phyloP scores from a whole-genome alignment of 35 echinoderm and acorn worm species.

The Patiria miniata region DNA sequence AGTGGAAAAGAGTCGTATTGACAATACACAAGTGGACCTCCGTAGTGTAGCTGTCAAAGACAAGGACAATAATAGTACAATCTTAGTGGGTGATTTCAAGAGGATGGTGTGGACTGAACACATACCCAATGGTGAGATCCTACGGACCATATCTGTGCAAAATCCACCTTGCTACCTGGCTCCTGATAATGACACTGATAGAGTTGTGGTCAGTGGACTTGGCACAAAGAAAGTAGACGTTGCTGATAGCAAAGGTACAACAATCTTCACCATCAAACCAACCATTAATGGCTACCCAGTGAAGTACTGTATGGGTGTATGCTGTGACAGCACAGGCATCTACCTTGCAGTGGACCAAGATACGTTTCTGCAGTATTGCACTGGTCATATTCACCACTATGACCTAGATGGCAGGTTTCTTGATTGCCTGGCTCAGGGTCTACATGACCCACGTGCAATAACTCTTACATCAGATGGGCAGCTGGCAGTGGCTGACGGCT shows the following conservation, averaged over 20 bases:
- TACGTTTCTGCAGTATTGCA: background rate
- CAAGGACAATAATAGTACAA: no score
- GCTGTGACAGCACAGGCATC: background rate
- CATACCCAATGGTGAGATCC: no score
- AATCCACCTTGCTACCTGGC: no score
- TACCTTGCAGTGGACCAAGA: background rate
- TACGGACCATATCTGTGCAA: no score
- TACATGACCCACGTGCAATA: background rate
- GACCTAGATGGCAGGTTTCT: background rate
- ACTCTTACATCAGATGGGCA: background rate
- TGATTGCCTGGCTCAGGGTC: background rate
- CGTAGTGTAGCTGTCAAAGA: no score
- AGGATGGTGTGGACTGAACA: no score
- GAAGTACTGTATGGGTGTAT: background rate
- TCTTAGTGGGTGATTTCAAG: no score
- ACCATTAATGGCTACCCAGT: background rate
- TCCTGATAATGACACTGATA: background rate
- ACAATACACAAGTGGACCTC: no score
- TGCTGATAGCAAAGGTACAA: background rate
- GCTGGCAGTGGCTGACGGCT: background rate
- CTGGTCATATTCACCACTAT: slow-evolving; percentile 39
- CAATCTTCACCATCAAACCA: background rate
- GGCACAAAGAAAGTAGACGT: background rate
- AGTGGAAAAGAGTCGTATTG: no score
- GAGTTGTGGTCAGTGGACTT: background rate